These are phyloP conservation scores for Psix sp. DNA, from an alignment of 1,140 invertebrate species.

Conservation along the genomic window DNA sequence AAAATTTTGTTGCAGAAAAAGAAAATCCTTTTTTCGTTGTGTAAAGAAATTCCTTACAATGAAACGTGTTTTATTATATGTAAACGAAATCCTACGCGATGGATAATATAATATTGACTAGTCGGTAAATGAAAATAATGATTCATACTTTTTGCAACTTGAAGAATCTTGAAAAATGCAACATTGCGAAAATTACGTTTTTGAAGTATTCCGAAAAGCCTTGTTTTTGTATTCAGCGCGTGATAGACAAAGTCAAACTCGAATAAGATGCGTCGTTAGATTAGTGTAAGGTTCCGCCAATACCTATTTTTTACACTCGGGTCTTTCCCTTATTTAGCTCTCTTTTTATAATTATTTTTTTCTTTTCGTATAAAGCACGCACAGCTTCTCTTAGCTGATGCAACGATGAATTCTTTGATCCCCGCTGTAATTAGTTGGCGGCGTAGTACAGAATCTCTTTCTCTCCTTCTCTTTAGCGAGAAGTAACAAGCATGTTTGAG, in stretches of 20 bases:
- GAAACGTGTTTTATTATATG: no score
- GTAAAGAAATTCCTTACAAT: no score
- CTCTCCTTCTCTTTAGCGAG: constrained; percentile 50
- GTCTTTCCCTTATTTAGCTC: constrained; percentile 14
- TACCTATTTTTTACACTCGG: constrained; percentile 16
- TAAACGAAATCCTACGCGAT: no score
- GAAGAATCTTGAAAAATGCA: no score
- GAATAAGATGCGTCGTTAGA: constrained; percentile 25
- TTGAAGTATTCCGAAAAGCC: no score
- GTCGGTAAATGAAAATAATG: no score
- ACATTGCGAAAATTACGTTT: no score
- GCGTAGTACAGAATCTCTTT: constrained; percentile 42
- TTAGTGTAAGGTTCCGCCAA: constrained; percentile 25
- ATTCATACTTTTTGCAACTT: no score
- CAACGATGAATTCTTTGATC: constrained; percentile 76
- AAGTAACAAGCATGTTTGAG: constrained; percentile 74
- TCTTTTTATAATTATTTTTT: constrained; percentile 21
- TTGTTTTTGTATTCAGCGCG: no score
- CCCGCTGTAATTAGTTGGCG: constrained; percentile 75
- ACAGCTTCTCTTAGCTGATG: constrained; percentile 56
- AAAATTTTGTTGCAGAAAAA: no score
- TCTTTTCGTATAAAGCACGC: constrained; percentile 51
- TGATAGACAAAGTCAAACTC: constrained; percentile 11
- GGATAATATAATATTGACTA: no score
- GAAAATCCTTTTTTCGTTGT: no score